Conservation (phyloP, 2,797 vertebrate species). For the Pseudopleuronectes americanus region DNA sequence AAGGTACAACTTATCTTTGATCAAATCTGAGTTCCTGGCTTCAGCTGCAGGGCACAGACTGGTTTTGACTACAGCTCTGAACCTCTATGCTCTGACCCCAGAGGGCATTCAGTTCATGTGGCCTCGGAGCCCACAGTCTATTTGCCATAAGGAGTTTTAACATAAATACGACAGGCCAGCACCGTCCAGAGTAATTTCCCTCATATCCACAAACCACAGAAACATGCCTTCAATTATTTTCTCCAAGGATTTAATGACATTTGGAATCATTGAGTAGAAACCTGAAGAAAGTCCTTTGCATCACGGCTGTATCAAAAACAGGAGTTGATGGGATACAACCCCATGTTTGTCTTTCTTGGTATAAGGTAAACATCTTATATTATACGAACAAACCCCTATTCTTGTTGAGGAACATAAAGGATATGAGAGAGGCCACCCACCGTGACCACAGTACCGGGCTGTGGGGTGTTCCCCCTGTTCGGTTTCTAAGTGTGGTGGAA, state of each 20-base stretch:
- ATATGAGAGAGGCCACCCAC: background rate
- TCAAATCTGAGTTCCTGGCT: slow-evolving; percentile 46
- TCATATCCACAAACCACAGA: slow-evolving; percentile 56
- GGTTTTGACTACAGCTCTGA: slow-evolving; percentile 15
- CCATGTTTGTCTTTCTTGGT: slow-evolving; percentile 5
- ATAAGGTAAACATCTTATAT: background rate
- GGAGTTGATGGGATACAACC: background rate
- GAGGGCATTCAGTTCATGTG: slow-evolving; percentile 39
- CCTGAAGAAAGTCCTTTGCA: slow-evolving; percentile 45
- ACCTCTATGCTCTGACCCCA: slow-evolving; percentile 22
- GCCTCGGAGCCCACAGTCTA: slow-evolving; percentile 17
- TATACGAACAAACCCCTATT: no score
- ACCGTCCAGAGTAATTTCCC: slow-evolving; percentile 39
- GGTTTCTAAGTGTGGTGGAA: background rate
- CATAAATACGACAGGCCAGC: slow-evolving; percentile 34
- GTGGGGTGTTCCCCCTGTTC: background rate
- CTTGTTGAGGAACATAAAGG: no score
- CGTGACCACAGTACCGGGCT: background rate
- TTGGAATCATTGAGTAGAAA: slow-evolving; percentile 46
- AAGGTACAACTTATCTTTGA: slow-evolving; percentile 53
- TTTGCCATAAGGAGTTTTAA: slow-evolving; percentile 51
- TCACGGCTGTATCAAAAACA: slow-evolving; percentile 32
- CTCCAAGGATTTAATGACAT: slow-evolving; percentile 48
- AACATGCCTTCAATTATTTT: slow-evolving; percentile 51
- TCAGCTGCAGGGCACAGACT: background rate